These are phyloP conservation scores for Carettochelys insculpta DNA, from an alignment of 2,113 vertebrate species.

Conservation along the genomic window DNA sequence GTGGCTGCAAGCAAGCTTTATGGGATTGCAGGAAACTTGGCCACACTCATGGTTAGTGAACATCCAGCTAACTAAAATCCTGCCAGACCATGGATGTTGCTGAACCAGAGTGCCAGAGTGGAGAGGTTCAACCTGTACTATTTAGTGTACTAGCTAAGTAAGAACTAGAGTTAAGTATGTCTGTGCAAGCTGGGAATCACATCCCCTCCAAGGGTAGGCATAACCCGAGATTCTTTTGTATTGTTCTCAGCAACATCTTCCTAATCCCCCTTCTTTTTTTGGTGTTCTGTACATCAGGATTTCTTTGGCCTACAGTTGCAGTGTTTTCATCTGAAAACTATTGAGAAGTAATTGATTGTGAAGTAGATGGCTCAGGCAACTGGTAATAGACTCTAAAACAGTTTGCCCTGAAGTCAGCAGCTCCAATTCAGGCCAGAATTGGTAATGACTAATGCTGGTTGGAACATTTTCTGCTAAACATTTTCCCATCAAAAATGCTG, in stretches of 20 bases:
- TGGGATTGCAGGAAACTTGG: no score
- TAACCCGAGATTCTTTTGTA: background rate
- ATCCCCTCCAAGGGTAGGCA: background rate
- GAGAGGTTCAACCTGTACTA: no score
- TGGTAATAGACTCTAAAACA: background rate
- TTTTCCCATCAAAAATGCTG: background rate
- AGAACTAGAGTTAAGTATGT: background rate
- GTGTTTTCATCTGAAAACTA: background rate
- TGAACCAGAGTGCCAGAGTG: no score
- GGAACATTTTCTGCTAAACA: background rate
- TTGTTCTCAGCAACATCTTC: background rate
- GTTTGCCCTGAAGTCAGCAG: background rate
- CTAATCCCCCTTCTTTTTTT: background rate
- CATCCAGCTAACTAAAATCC: no score
- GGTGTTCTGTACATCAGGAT: background rate
- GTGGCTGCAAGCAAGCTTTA: no score
- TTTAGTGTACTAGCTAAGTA: no score
- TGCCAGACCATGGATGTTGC: no score
- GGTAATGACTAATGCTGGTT: background rate
- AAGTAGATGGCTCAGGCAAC: background rate
- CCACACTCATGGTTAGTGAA: no score
- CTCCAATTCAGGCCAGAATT: background rate
- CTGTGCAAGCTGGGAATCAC: background rate
- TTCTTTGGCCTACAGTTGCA: background rate
- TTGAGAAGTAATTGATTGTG: constrained; percentile 6